Evolutionary conservation across 2,888 invertebrate genomes (phyloP), one percentile per base, ranked within the genome.

Genomic region (Scrobipalpa atriplicella): DNA sequence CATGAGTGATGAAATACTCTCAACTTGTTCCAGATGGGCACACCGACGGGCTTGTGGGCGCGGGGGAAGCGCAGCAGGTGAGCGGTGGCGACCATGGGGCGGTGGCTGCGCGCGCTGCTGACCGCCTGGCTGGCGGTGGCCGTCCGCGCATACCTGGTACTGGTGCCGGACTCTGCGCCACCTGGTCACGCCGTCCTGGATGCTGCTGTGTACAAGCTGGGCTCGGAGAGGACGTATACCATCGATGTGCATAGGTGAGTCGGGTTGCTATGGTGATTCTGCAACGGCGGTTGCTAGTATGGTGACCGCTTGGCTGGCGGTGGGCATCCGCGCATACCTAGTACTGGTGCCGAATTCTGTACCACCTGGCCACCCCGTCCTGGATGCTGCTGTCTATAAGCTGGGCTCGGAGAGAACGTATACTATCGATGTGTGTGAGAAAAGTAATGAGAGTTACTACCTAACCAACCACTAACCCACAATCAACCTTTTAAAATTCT

Each of bases 171-270:
- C 84, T 82, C 92, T 65, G 87, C 93, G 41, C 94, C 94, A 19
- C 93, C 95, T 0, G 96, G 95, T 16, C 93, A 95, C 73, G 87
- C 94, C 68, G 94, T 97, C 71, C 95, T 97, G 85, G 96, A 97
- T 85, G 95, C 97, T 38, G 96, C 96, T 52, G 96, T 97, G 64
- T 96, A 96, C 73, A 95, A 95, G 78, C 93, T 97, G 64, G 97
- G 96, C 73, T 96, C 96, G 11, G 96, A 96, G 78, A 93, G 97
- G 62, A 94, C 94, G 75, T 97, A 97, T 87, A 94, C 95, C 82
- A 95, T 97, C 72, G 97, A 97, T 83, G 94, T 94, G 65, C 96
- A 61, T 18, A 58, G 58, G 58, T 58, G 36, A 7, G 58, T 58
- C 5, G 5, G 29, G 1, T 58, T n/a, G 19, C 19, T 21, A 10